A percentile compares a stretch with the other conserved stretches of the same genome.
Evolutionary conservation across 1,140 invertebrate genomes (phyloP).

Genomic region (Tenebrio molitor): DNA sequence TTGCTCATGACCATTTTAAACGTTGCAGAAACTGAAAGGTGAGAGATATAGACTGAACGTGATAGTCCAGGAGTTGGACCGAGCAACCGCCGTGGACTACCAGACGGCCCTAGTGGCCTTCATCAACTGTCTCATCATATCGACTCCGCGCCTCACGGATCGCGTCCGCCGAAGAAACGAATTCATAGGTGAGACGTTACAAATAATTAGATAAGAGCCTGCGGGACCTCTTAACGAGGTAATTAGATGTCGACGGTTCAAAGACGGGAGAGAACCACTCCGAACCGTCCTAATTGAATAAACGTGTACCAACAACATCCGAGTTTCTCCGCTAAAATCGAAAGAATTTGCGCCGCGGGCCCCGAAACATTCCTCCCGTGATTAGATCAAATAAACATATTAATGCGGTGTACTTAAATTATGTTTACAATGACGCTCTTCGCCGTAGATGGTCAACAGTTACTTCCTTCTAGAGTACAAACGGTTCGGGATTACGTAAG

Average conservation of each 20-base stretch:
- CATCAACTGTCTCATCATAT: slow-evolving; percentile 96
- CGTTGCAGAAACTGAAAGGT: slow-evolving; percentile 80
- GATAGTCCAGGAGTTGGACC: slow-evolving; percentile 88
- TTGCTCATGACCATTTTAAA: too few relatives aligned
- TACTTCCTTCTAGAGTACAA: slow-evolving; percentile 26
- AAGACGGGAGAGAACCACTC: not conserved
- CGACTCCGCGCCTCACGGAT: slow-evolving; percentile 88
- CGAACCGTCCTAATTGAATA: not conserved
- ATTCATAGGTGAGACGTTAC: slow-evolving; percentile 84
- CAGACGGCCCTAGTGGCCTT: slow-evolving; percentile 92
- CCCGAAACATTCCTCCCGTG: not conserved
- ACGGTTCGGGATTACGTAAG: slow-evolving; percentile 22
- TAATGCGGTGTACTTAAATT: slow-evolving; percentile 4
- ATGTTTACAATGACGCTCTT: slow-evolving; percentile 16
- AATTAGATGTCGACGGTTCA: too few relatives aligned
- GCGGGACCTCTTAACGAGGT: too few relatives aligned
- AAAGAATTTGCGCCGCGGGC: slow-evolving; percentile 7
- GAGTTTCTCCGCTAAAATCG: slow-evolving; percentile 22
- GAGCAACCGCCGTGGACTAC: slow-evolving; percentile 85
- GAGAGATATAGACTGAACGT: slow-evolving; percentile 90
- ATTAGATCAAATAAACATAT: slow-evolving; percentile 27
- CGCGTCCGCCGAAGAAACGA: slow-evolving; percentile 91
- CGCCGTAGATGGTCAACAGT: slow-evolving; percentile 6
- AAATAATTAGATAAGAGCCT: too few relatives aligned
- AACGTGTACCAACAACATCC: slow-evolving; percentile 4